phyloP scores from a whole-genome alignment of 2,113 vertebrate species.

The Candoia aspera region DNA sequence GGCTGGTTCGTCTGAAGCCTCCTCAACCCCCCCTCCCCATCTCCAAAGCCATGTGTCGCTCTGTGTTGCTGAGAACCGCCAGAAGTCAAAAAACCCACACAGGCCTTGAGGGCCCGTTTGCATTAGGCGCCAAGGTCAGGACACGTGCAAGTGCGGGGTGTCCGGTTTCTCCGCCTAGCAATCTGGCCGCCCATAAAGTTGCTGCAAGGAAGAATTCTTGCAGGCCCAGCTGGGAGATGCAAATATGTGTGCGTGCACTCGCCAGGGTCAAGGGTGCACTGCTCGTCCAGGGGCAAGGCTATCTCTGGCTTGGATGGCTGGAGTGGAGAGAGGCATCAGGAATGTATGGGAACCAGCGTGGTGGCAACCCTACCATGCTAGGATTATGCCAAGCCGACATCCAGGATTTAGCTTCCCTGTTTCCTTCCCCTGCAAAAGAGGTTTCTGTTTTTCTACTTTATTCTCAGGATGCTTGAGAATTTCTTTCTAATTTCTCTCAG shows the following conservation, averaged over 20 bases:
- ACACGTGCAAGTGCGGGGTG: background rate
- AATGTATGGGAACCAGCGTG: too few species aligned
- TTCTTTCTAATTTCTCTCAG: too few species aligned
- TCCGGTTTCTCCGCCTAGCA: background rate
- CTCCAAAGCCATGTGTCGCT: background rate
- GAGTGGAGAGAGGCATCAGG: too few species aligned
- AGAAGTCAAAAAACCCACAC: background rate
- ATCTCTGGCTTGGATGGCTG: background rate
- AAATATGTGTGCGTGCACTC: background rate
- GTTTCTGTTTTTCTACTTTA: too few species aligned
- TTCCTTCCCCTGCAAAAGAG: too few species aligned
- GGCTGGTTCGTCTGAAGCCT: background rate
- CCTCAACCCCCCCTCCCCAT: too few species aligned
- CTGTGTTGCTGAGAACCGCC: background rate
- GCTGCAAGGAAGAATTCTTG: too few species aligned
- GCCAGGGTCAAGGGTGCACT: background rate
- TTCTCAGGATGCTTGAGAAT: too few species aligned
- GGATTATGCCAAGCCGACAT: too few species aligned
- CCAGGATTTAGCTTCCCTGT: too few species aligned
- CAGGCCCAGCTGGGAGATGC: background rate
- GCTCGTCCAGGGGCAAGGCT: background rate
- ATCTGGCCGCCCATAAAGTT: background rate
- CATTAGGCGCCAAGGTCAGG: background rate
- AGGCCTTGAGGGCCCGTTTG: background rate
- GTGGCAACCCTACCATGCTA: too few species aligned